These are phyloP conservation scores for Poeciliopsis gracilis DNA, from an alignment of 2,797 vertebrate genomes.

Conservation along the genomic window DNA sequence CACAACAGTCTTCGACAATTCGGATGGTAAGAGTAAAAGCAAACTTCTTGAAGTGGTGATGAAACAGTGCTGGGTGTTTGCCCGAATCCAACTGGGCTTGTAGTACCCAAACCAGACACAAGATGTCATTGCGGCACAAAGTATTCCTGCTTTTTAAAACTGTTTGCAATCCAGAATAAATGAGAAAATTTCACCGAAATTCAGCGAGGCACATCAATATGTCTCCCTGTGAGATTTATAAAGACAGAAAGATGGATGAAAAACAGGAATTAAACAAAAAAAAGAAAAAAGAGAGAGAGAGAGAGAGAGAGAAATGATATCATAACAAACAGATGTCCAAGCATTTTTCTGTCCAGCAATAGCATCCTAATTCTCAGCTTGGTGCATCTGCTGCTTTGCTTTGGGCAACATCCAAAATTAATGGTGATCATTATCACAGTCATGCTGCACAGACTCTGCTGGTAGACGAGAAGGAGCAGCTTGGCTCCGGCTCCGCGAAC, in stretches of 20 bases:
- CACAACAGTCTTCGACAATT: conserved; percentile 82
- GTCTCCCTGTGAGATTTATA: conserved; percentile 8
- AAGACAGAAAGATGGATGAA: background rate
- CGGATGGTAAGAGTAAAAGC: conserved; percentile 74
- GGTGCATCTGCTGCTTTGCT: conserved; percentile 69
- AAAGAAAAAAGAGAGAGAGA: too few relatives aligned
- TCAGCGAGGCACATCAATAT: conserved; percentile 4
- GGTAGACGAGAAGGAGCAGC: conserved; percentile 57
- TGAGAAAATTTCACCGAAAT: conserved; percentile 7
- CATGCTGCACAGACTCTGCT: conserved; percentile 60
- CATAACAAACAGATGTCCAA: conserved; percentile 11
- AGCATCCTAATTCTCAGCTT: conserved; percentile 59
- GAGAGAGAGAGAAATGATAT: background rate
- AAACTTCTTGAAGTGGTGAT: background rate
- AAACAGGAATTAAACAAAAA: conserved; percentile 3
- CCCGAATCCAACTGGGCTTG: conserved; percentile 15
- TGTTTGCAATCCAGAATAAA: conserved; percentile 15
- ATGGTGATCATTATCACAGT: conserved; percentile 76
- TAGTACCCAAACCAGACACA: conserved; percentile 55
- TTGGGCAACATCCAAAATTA: conserved; percentile 73
- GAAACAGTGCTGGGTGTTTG: background rate
- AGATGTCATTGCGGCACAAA: conserved; percentile 75
- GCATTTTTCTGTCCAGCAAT: conserved; percentile 45
- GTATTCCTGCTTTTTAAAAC: conserved; percentile 8
- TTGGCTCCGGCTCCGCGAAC: conserved; percentile 48